Conservation (phyloP, 2,797 vertebrate species). For the Dromococcyx pavoninus region DNA sequence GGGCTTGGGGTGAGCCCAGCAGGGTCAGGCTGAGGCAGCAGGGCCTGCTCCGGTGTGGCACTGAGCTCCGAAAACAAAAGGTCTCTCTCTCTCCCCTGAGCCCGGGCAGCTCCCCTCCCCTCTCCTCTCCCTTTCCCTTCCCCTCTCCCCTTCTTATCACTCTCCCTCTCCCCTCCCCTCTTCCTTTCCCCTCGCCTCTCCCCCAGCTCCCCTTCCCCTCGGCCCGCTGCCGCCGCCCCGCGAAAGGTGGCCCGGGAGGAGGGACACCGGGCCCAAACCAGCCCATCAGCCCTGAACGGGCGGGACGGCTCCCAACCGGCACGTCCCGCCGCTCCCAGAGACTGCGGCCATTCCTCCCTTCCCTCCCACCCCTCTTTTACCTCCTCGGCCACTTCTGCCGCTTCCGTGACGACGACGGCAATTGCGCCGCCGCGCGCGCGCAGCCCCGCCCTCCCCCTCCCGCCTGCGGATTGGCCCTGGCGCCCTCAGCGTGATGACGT, state of each 20-base stretch:
- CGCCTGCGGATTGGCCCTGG: neutral
- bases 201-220: no score
- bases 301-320: accelerated
- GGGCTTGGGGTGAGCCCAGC: accelerated
- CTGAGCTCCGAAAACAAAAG: neutral
- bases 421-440: neutral
- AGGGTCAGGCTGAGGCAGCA: accelerated
- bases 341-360: neutral
- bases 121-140: no score
- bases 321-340: neutral
- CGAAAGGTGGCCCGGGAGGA: neutral
- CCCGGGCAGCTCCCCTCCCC: no score
- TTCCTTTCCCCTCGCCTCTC: no score
- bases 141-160: no score
- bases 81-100: no score
- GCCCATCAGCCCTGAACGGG: no score
- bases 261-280: neutral
- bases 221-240: neutral
- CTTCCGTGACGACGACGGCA: no score
- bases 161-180: no score
- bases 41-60: accelerated
- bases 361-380: neutral
- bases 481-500: neutral
- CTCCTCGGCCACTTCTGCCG: accelerated
- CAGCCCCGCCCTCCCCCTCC: neutral